phyloP scores from a whole-genome alignment of 2,888 invertebrate species.

The Cephonodes hylas region DNA sequence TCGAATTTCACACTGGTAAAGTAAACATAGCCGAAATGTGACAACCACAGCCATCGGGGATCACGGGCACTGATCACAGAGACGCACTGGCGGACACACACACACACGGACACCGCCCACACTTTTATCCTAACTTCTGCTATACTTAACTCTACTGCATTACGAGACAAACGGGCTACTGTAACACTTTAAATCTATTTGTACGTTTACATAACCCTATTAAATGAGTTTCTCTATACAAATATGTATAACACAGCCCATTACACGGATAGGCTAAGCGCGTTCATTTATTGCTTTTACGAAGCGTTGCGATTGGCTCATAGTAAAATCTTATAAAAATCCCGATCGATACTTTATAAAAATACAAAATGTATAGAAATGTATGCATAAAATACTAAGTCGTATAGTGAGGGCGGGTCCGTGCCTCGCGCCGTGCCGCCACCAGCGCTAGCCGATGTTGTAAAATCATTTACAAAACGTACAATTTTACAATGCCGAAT shows the following conservation, averaged over 20 bases:
- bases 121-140: not conserved
- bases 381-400: not conserved
- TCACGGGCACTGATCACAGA: not conserved
- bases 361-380: not conserved
- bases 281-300: not conserved
- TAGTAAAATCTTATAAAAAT: not conserved
- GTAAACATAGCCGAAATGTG: conserved; percentile 25
- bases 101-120: not conserved
- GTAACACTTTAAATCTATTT: not conserved
- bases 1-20: conserved; percentile 21
- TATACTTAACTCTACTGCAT: not conserved
- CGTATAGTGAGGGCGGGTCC: not conserved
- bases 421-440: not conserved
- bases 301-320: not conserved
- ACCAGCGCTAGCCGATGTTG: not conserved
- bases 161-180: too few relatives aligned
- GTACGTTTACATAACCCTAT: not conserved
- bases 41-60: conserved; percentile 11
- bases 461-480: not conserved
- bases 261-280: not conserved
- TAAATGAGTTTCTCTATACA: not conserved
- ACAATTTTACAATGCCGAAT: not conserved
- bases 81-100: not conserved
- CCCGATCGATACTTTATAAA: not conserved
- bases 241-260: not conserved